Conservation (phyloP, 2,797 vertebrate species). For the Cyprinodon diabolis region DNA sequence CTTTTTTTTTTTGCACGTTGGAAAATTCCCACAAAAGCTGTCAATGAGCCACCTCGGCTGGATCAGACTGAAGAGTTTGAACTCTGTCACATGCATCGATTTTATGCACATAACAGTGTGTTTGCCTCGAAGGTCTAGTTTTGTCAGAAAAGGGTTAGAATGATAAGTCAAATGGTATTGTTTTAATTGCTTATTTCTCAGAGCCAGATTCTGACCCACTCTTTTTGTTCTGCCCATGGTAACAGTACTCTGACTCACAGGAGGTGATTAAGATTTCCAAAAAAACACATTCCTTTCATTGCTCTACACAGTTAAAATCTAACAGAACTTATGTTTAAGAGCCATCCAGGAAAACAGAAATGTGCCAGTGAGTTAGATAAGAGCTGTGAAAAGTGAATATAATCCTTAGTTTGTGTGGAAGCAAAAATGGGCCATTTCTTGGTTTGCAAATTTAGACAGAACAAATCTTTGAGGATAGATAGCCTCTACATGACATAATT, state of each 20-base stretch:
- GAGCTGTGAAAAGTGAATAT: neutral
- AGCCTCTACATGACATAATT: no score
- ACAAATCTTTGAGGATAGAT: no score
- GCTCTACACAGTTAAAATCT: neutral
- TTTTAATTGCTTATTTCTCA: conserved; percentile 23
- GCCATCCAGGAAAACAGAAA: neutral
- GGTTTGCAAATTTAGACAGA: no score
- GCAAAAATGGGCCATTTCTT: no score
- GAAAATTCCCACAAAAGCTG: conserved; percentile 58
- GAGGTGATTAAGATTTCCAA: conserved; percentile 2
- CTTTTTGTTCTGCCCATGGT: conserved; percentile 6
- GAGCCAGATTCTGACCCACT: conserved; percentile 16
- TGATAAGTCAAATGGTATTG: conserved; percentile 1
- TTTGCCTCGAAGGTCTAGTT: conserved; percentile 19
- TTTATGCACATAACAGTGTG: conserved; percentile 23
- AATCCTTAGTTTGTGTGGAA: neutral
- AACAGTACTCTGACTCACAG: neutral
- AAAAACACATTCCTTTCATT: neutral
- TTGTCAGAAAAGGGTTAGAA: conserved; percentile 7
- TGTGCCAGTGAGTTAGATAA: neutral
- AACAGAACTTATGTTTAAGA: neutral
- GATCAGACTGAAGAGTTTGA: conserved; percentile 44
- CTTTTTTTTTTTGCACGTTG: conserved; percentile 59
- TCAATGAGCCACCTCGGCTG: conserved; percentile 55
- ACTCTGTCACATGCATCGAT: conserved; percentile 32